Conservation (phyloP, 2,797 vertebrate genomes). For the Gallinago solitaria region DNA sequence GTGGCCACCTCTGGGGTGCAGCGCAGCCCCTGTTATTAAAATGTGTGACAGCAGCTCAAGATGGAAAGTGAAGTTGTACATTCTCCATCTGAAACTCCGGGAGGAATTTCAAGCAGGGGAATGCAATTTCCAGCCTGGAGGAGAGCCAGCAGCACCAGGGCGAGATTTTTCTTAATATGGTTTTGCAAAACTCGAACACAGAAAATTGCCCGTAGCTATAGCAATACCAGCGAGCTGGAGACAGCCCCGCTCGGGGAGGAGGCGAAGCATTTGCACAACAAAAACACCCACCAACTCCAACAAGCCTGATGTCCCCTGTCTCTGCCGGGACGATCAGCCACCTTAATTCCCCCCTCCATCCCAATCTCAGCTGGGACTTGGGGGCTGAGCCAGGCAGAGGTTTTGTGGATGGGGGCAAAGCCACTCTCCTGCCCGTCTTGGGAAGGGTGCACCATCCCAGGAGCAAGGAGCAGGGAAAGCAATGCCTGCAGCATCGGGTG, state of each 20-base stretch:
- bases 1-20: constrained; percentile 28
- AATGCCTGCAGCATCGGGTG: rapidly evolving
- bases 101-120: constrained; percentile 66
- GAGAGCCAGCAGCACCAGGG: constrained; percentile 54
- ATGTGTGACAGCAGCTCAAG: constrained; percentile 55
- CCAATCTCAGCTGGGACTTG: rapidly evolving
- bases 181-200: background rate
- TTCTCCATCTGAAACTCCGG: constrained; percentile 58
- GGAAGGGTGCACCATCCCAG: background rate
- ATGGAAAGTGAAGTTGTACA: constrained; percentile 58
- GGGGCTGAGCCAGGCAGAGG: rapidly evolving
- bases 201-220: constrained; percentile 27
- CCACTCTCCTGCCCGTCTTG: rapidly evolving
- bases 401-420: background rate
- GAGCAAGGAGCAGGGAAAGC: background rate
- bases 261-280: background rate
- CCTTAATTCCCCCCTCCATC: background rate
- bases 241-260: background rate
- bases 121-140: constrained; percentile 68
- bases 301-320: background rate
- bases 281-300: background rate
- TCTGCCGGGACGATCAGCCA: rapidly evolving
- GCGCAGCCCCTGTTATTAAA: constrained; percentile 58
- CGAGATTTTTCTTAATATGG: constrained; percentile 63
- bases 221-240: background rate